Base-by-base conservation (phyloP, 2,113 vertebrate species). In the Loxodonta africana region DNA sequence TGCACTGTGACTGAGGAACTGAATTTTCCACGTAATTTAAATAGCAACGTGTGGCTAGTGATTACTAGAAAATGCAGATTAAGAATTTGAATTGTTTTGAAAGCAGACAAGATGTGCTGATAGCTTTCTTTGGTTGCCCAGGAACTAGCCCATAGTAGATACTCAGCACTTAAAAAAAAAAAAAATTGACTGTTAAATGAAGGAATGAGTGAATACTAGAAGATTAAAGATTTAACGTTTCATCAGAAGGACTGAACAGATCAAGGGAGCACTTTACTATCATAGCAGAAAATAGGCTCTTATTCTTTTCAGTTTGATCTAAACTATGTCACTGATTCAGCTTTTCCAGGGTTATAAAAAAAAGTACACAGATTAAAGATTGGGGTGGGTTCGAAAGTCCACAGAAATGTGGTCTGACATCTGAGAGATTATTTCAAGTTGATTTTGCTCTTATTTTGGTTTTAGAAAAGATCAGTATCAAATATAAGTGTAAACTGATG, bases 391-490 rank as follows among this genome's bases (percentile, higher is more conserved):
- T 87, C 26, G 67, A 87, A 91, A 93, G 33, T 73, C 51, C 69
- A 87, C 44, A 87, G 83, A 95, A 95, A 73, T 91, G 33, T 76
- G 60, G 60, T 88, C 15, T 69, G 71, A 77, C 46, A 93, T 74
- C 25, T 60, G 81, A 80, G 80, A 96, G 60, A 93, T 89, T 67
- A 93, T 71, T 90, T 97, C 44, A 62, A 82, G 67, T 85, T 80
- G 25, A 87, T n/a, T 94, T 90, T 86, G 84, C 23, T 89, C 57
- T 86, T 91, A 51, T 85, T 78, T 71, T 84, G 15, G 2, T 76
- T 91, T 95, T 83, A 51, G 73, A 74, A 88, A 96, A 90, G 76
- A 57, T 94, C 88, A 95, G 12, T 71, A 73, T 77, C 90, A 96
- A 88, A 94, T 69, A 28, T 46, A 83, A 80, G 51, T 53, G 57